Conservation (phyloP, 2,888 invertebrate genomes). For the Cosmopolites sordidus region DNA sequence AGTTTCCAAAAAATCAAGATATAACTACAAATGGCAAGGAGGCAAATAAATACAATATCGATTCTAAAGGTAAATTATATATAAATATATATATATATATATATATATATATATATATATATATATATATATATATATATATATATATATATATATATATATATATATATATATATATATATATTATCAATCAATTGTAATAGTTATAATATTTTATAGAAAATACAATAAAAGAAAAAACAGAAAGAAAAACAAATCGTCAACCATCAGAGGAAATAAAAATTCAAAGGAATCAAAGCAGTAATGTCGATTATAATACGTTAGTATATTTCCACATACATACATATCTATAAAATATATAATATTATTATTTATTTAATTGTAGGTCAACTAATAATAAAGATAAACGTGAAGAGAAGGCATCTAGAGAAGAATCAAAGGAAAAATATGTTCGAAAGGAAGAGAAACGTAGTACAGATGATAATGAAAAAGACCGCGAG, state of each 20-base stretch:
- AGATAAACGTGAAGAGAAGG: conserved; percentile 18
- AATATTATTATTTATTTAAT: not conserved
- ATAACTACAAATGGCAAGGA: conserved; percentile 28
- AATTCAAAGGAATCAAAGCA: conserved; percentile 27
- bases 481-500: conserved; percentile 59
- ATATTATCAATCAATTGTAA: too few relatives aligned
- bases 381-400: not conserved
- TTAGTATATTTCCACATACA: not conserved
- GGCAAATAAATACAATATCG: conserved; percentile 48
- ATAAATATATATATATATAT: too few relatives aligned
- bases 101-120: too few relatives aligned
- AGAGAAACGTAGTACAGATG: conserved; percentile 49
- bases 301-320: conserved; percentile 6
- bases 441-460: conserved; percentile 54
- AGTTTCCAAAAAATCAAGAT: conserved; percentile 35
- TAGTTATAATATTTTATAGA: conserved; percentile 12
- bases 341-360: not conserved
- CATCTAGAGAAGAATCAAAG: conserved; percentile 43
- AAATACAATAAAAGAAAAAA: conserved; percentile 36
- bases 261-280: conserved; percentile 35
- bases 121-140: too few relatives aligned
- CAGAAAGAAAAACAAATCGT: conserved; percentile 36
- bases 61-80: conserved; percentile 44
- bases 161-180: too few relatives aligned
- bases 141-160: too few relatives aligned